Percentiles rank a stretch among this genome's conserved stretches.
These are phyloP conservation scores for Halcyon senegalensis DNA, from an alignment of 2,113 vertebrate species.

Conservation along the genomic window DNA sequence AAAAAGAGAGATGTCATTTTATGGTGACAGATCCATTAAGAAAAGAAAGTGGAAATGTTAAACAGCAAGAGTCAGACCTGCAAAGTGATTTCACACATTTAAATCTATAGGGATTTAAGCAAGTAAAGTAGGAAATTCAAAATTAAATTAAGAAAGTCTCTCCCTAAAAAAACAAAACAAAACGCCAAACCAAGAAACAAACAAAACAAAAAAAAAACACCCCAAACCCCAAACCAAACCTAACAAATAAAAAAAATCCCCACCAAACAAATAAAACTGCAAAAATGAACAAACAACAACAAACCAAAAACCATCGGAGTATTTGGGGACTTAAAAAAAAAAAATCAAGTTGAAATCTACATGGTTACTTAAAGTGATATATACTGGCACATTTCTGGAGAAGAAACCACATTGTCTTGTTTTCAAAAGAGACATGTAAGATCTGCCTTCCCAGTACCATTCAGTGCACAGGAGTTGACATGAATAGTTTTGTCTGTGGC, in stretches of 20 bases:
- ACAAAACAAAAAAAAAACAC: neutral
- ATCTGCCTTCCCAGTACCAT: neutral
- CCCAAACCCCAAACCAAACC: neutral
- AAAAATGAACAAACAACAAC: neutral
- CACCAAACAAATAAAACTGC: too few species aligned
- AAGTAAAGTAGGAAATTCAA: neutral
- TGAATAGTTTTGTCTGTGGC: neutral
- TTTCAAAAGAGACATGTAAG: neutral
- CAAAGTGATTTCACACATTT: neutral
- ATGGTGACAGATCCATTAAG: neutral
- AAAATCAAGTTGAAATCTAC: neutral
- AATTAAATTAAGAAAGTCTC: neutral
- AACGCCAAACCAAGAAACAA: neutral
- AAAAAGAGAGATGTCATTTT: neutral
- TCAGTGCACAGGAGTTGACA: neutral
- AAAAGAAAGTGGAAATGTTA: neutral
- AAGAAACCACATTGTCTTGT: neutral
- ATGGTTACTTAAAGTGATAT: neutral
- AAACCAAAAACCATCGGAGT: neutral
- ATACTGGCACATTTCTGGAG: neutral
- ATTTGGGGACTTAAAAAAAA: neutral
- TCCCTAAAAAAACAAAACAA: neutral
- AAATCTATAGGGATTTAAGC: neutral
- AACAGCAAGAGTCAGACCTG: neutral
- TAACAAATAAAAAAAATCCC: too few species aligned